These are phyloP conservation scores for human DNA, from an alignment of 2,113 vertebrate genomes.

Conservation along the genomic window DNA sequence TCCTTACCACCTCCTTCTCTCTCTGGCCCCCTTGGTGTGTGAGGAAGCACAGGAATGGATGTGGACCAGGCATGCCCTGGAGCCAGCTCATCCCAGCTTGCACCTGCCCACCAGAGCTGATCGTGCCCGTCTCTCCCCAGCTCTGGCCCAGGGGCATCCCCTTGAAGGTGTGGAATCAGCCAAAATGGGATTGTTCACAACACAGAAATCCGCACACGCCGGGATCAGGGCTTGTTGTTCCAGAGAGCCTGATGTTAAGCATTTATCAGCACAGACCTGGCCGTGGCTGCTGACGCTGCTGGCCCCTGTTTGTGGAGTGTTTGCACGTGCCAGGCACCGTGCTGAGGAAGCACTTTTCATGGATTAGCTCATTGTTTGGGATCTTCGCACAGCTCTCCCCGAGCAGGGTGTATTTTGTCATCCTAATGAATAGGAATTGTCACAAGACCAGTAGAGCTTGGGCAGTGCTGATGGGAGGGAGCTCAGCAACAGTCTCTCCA, in stretches of 20 bases:
- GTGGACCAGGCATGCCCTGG: not conserved
- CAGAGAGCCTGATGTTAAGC: not conserved
- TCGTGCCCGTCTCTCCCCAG: fast-evolving
- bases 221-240: not conserved
- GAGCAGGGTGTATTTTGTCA: not conserved
- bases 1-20: not conserved
- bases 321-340: fast-evolving
- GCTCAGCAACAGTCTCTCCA: not conserved
- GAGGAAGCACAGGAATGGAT: not conserved
- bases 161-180: not conserved
- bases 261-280: fast-evolving
- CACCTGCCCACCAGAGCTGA: fast-evolving
- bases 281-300: fast-evolving
- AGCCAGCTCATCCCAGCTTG: fast-evolving
- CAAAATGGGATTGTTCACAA: not conserved
- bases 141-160: not conserved
- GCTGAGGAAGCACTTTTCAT: not conserved
- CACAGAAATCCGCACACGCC: fast-evolving
- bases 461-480: not conserved
- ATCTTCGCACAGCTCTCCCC: not conserved
- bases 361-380: not conserved
- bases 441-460: not conserved
- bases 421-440: not conserved
- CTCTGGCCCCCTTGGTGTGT: too few species aligned
- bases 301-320: not conserved